phyloP scores from a whole-genome alignment of 2,113 vertebrate species.

The Prionailurus viverrinus region DNA sequence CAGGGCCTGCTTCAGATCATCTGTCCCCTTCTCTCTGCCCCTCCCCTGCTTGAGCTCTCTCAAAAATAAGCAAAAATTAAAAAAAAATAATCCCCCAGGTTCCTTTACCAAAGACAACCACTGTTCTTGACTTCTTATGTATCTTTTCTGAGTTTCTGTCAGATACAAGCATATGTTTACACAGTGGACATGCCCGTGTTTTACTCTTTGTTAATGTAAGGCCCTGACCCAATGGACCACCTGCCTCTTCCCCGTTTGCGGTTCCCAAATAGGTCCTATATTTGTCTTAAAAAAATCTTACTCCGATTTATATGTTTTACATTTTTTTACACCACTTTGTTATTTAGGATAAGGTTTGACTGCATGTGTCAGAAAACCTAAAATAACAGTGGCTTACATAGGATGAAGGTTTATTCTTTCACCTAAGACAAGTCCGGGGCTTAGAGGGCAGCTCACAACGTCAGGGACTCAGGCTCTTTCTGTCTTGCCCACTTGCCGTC shows the following conservation, averaged over 20 bases:
- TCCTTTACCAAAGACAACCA: not conserved
- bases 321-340: not conserved
- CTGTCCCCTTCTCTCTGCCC: too few species aligned
- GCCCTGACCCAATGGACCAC: not conserved
- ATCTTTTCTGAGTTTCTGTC: conserved; percentile 15
- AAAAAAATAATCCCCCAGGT: not conserved
- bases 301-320: not conserved
- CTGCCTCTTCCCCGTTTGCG: not conserved
- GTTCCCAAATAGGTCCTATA: not conserved
- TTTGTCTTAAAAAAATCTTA: conserved; percentile 29
- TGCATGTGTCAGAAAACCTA: not conserved
- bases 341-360: conserved; percentile 36
- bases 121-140: not conserved
- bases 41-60: too few species aligned
- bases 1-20: too few species aligned
- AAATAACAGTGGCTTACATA: not conserved
- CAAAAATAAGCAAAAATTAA: too few species aligned
- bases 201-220: not conserved
- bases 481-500: not conserved
- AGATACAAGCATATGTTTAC: not conserved
- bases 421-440: not conserved
- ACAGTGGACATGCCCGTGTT: not conserved
- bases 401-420: not conserved
- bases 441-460: not conserved
- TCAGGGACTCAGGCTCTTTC: not conserved